Base-by-base conservation (phyloP, 2,797 vertebrate species). In the Cynopterus sphinx region DNA sequence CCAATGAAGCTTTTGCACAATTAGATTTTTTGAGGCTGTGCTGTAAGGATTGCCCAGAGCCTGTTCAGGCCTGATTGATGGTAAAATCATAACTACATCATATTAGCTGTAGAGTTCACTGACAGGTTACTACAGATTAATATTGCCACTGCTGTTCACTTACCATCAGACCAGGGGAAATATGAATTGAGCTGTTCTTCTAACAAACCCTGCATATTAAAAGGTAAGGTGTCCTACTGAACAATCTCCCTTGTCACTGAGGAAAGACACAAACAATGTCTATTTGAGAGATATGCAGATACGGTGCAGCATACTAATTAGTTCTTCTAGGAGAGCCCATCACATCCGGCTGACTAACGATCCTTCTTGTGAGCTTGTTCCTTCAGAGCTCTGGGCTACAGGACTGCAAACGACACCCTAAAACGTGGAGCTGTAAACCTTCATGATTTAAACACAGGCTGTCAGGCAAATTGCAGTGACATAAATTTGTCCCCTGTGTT, bases 31-130 rank as follows among this genome's bases (percentile, higher is more conserved):
- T 98, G 98, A 99, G 99, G 99, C 99, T 99, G 98, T 96, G 98
- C 99, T 99, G 98, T 98, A 99, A 99, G 99, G 99, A 99, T 99
- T 99, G 99, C 99, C 99, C 99, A 99, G 98, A 98, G 99, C 99
- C 98, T 97, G 98, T 98, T 98, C 98, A 97, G 97, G 98, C 98
- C 98, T 99, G 99, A 99, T 99, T 99, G 99, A 99, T 99, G 99
- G 99, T 98, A 99, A 99, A 99, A 99, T 99, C 99, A 99, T 99
- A 99, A 99, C 99, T 98, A 98, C 98, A 99, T 99, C 99, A 99
- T 99, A 99, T 99, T 99, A 99, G 99, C 99, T 98, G 98, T 98
- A 99, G 99, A 99, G 99, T 99, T 99, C 99, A 99, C 98, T 99
- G 98, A 98, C 98, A 98, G 99, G 99, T 99, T 99, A 99, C 99